Conservation (phyloP, 2,113 vertebrate species). For the Vimba vimba region DNA sequence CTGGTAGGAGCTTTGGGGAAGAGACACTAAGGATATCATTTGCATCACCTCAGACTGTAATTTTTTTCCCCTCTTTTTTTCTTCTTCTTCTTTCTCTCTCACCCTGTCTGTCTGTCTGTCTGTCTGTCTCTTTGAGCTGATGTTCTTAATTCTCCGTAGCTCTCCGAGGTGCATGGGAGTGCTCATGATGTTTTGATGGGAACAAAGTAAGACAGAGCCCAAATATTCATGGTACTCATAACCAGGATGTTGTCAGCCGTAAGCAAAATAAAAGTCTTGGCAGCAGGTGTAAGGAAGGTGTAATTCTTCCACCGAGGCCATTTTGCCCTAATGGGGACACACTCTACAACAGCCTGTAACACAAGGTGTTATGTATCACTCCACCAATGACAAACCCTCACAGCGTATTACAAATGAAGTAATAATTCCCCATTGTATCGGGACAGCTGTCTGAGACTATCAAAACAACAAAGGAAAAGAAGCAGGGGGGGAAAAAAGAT, state of each 20-base stretch:
- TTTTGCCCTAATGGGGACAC: slow-evolving; percentile 74
- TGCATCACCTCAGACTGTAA: slow-evolving; percentile 95
- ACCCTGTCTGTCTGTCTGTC: slow-evolving; percentile 22
- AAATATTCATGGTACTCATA: slow-evolving; percentile 81
- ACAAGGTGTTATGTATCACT: slow-evolving; percentile 76
- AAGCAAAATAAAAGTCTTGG: slow-evolving; percentile 85
- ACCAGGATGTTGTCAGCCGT: slow-evolving; percentile 84
- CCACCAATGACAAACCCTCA: slow-evolving; percentile 83
- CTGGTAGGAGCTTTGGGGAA: slow-evolving; percentile 88
- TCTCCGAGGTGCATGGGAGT: slow-evolving; percentile 85
- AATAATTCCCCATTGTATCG: slow-evolving; percentile 89
- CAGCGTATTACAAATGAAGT: slow-evolving; percentile 80
- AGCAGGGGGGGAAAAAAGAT: slow-evolving; percentile 85
- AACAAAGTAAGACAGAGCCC: slow-evolving; percentile 85
- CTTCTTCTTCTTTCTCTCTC: slow-evolving; percentile 59
- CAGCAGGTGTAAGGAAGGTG: slow-evolving; percentile 49
- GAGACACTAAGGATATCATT: slow-evolving; percentile 95
- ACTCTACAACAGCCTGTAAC: slow-evolving; percentile 76
- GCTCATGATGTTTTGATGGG: slow-evolving; percentile 91
- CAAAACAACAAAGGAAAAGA: slow-evolving; percentile 79
- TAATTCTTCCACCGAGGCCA: slow-evolving; percentile 78
- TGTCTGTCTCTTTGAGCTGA: slow-evolving; percentile 72
- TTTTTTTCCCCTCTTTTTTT: slow-evolving; percentile 78
- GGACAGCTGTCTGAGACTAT: slow-evolving; percentile 88
- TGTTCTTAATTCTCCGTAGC: slow-evolving; percentile 89